phyloP scores from a whole-genome alignment of 2,113 vertebrate genomes.

The Hippoglossus stenolepis region DNA sequence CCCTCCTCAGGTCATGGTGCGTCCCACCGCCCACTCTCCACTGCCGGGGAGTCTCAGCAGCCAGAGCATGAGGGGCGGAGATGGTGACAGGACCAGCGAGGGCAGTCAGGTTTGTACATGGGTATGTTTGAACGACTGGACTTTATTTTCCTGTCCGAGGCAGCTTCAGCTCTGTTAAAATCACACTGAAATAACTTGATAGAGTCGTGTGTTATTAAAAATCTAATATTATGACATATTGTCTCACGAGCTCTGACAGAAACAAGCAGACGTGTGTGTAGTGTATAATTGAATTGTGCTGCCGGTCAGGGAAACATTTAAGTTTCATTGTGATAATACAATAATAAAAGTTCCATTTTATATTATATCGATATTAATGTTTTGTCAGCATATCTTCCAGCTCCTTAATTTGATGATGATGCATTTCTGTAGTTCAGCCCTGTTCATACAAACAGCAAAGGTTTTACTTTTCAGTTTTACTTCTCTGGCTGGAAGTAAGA shows the following conservation, averaged over 20 bases:
- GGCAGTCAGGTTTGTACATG: conserved; percentile 58
- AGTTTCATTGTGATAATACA: conserved; percentile 3
- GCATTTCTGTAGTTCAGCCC: neutral
- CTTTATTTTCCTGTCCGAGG: too few relatives aligned
- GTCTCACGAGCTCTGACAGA: neutral
- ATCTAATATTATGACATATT: neutral
- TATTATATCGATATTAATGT: conserved; percentile 19
- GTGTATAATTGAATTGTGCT: neutral
- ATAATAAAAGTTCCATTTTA: neutral
- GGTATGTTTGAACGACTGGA: too few relatives aligned
- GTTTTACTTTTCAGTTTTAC: too few relatives aligned
- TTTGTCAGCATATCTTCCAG: neutral
- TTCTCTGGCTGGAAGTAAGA: too few relatives aligned
- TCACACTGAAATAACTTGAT: too few relatives aligned
- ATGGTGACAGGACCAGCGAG: conserved; percentile 68
- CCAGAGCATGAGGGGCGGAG: conserved; percentile 37
- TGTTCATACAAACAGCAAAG: too few relatives aligned
- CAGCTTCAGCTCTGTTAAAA: too few relatives aligned
- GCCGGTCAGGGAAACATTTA: neutral
- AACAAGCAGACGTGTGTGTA: neutral
- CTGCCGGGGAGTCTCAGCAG: conserved; percentile 59
- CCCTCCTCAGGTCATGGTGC: conserved; percentile 92
- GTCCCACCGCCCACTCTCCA: conserved; percentile 88
- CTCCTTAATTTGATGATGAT: conserved; percentile 6
- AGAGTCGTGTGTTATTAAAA: neutral